A percentile compares a stretch with the other conserved stretches of the same genome.
Evolutionary conservation across 2,888 invertebrate species (phyloP).

Genomic region (Psococerastis gibbosa): DNA sequence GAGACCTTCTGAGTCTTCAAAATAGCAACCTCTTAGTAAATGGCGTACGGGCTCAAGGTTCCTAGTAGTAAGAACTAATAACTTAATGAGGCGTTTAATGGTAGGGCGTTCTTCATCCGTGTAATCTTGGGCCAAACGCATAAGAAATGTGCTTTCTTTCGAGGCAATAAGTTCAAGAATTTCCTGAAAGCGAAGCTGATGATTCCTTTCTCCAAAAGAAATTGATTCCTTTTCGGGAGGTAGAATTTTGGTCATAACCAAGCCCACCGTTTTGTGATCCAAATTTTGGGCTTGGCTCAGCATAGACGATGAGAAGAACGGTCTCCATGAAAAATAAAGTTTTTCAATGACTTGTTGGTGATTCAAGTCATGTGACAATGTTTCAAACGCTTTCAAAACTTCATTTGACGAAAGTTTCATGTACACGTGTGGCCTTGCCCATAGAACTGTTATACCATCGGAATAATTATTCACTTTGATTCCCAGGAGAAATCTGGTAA

Average conservation of each 20-base stretch:
- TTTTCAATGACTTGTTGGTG: neutral
- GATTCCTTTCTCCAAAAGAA: too few species aligned
- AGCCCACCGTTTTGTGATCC: neutral
- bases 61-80: neutral
- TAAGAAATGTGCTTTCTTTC: neutral
- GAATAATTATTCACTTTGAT: neutral
- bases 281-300: neutral
- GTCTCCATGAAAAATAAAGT: constrained; percentile 1
- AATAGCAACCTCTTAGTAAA: neutral
- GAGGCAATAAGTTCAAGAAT: too few species aligned
- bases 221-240: neutral
- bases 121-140: neutral
- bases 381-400: neutral
- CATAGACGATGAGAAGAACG: neutral
- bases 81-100: neutral
- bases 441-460: neutral
- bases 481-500: neutral
- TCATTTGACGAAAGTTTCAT: neutral
- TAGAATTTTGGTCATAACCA: neutral
- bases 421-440: neutral
- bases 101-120: neutral
- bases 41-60: neutral
- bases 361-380: neutral
- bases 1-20: neutral
- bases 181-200: too few species aligned